A percentile compares a stretch with the other conserved stretches of the same genome.
These are phyloP conservation scores for Mesocentrotus franciscanus DNA, from an alignment of 53 echinoderm and acorn worm genomes.

Conservation along the genomic window DNA sequence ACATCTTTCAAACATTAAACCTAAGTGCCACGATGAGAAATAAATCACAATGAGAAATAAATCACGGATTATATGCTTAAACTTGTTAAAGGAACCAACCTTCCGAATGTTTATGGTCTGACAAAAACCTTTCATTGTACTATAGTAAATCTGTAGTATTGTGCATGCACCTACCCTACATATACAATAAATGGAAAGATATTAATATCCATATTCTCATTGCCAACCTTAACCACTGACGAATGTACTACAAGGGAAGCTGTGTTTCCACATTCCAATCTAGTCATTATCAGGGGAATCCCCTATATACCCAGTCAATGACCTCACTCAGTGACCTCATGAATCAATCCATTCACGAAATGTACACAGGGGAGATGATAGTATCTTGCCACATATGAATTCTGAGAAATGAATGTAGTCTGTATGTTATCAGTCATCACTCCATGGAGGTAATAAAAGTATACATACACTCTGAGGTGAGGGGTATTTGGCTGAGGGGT, in stretches of 20 bases:
- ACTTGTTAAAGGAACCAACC: too few relatives aligned
- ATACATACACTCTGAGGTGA: too few relatives aligned
- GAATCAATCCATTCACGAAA: neutral
- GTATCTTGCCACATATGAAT: neutral
- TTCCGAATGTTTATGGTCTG: too few relatives aligned
- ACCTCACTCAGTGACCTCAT: conserved; percentile 2
- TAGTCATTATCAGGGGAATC: neutral
- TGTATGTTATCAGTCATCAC: neutral
- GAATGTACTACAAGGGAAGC: neutral
- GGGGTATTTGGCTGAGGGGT: too few relatives aligned
- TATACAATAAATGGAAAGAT: neutral
- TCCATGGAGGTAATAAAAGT: too few relatives aligned
- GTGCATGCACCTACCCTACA: neutral
- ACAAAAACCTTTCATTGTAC: too few relatives aligned
- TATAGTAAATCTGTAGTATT: too few relatives aligned
- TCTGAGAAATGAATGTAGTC: neutral
- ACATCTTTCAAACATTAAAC: too few relatives aligned
- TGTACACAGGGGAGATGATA: neutral
- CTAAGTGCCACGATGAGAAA: too few relatives aligned
- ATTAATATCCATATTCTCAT: neutral
- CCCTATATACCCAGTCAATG: neutral
- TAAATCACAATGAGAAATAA: too few relatives aligned
- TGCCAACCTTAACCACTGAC: neutral
- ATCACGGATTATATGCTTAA: too few relatives aligned
- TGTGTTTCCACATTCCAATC: neutral